Conservation (phyloP, 2,888 invertebrate genomes). For the Chalcis sispes region DNA sequence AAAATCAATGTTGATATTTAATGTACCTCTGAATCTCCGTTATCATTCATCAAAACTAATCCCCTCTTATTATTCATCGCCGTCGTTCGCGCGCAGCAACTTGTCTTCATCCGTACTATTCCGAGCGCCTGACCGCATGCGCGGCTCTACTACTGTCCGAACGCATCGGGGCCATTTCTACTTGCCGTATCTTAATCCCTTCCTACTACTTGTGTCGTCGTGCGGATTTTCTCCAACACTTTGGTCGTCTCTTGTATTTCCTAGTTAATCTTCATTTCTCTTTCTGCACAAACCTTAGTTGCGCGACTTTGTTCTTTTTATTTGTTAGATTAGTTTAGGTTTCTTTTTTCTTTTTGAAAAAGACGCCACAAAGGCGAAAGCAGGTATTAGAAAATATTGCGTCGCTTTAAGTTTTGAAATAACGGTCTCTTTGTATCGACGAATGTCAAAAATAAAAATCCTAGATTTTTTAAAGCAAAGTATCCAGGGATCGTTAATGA, state of each 20-base stretch:
- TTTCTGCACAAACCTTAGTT: background rate
- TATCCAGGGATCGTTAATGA: no score
- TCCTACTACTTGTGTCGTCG: background rate
- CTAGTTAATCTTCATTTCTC: slow-evolving; percentile 35
- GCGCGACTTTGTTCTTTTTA: background rate
- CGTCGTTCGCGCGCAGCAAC: no score
- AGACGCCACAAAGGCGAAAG: no score
- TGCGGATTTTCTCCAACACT: slow-evolving; percentile 9
- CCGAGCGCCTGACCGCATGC: slow-evolving; percentile 12
- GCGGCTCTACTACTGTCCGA: slow-evolving; percentile 22
- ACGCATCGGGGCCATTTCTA: slow-evolving; percentile 35
- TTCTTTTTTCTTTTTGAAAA: background rate
- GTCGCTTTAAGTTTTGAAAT: no score
- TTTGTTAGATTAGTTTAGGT: background rate
- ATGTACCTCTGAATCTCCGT: no score
- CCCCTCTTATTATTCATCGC: slow-evolving; percentile 25
- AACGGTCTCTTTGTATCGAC: no score
- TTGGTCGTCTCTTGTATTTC: background rate
- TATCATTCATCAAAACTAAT: no score
- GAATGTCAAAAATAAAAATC: no score
- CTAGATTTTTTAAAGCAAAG: no score
- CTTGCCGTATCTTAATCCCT: slow-evolving; percentile 7
- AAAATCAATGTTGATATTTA: no score
- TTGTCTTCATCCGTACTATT: no score
- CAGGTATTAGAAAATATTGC: no score